A percentile compares a stretch with the other conserved stretches of the same genome.
These are phyloP conservation scores for Drosophila rubida DNA, from an alignment of 2,888 invertebrate genomes.

Conservation along the genomic window DNA sequence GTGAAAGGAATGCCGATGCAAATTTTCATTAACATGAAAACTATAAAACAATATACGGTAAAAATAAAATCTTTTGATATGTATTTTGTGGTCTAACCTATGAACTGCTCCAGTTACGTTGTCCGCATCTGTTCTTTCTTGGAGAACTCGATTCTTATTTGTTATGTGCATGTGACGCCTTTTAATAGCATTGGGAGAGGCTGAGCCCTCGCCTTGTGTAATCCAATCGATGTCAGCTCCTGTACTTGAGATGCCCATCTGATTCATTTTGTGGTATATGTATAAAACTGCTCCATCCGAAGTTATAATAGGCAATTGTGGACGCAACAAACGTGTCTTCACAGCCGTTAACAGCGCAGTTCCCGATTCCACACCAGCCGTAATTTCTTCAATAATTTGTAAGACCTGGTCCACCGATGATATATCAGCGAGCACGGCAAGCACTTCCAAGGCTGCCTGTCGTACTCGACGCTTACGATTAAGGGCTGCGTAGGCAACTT, in stretches of 20 bases:
- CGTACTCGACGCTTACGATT: constrained; percentile 90
- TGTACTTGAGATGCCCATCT: constrained; percentile 67
- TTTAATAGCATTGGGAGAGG: constrained; percentile 86
- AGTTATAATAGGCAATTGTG: constrained; percentile 90
- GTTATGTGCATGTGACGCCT: constrained; percentile 63
- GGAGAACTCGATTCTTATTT: constrained; percentile 25
- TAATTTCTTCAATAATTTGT: constrained; percentile 87
- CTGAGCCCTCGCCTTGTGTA: constrained; percentile 87
- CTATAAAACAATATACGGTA: constrained; percentile 24
- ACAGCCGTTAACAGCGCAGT: constrained; percentile 88
- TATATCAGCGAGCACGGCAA: constrained; percentile 91
- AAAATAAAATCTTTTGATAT: not conserved
- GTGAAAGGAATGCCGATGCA: constrained; percentile 68
- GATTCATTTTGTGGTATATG: constrained; percentile 85
- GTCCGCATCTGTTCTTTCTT: constrained; percentile 31
- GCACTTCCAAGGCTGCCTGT: constrained; percentile 91
- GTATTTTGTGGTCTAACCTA: constrained; percentile 24
- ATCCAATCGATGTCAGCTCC: constrained; percentile 93
- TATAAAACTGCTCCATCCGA: constrained; percentile 91
- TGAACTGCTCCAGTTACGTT: constrained; percentile 7
- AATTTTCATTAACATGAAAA: constrained; percentile 46
- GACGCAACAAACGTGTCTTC: constrained; percentile 90
- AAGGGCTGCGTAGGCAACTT: constrained; percentile 84
- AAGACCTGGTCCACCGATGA: constrained; percentile 88
- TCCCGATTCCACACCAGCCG: constrained; percentile 85